These are phyloP conservation scores for Urosaurus nigricauda DNA, from an alignment of 2,797 vertebrate genomes.

Conservation along the genomic window DNA sequence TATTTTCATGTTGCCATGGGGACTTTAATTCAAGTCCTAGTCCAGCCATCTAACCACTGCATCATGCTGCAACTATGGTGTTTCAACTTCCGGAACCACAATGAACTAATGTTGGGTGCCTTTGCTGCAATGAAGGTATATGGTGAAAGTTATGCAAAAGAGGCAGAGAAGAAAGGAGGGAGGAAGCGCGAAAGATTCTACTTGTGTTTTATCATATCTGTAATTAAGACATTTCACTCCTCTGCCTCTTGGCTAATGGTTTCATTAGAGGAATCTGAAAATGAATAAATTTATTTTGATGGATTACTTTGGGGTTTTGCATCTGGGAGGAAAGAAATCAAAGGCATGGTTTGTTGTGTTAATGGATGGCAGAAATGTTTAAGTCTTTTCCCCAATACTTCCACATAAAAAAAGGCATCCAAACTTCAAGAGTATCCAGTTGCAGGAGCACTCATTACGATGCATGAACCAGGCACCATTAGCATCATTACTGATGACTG, in stretches of 20 bases:
- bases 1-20: no score
- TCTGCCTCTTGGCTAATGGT: conserved; percentile 52
- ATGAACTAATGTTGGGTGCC: no score
- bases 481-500: neutral
- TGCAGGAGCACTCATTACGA: neutral
- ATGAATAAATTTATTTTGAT: conserved; percentile 51
- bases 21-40: no score
- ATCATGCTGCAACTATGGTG: no score
- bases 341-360: neutral
- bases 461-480: neutral
- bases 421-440: neutral
- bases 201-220: conserved; percentile 20
- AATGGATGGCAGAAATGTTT: conserved; percentile 43
- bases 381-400: neutral
- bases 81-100: no score
- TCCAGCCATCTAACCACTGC: no score
- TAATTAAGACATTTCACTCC: conserved; percentile 65
- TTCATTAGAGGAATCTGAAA: conserved; percentile 62
- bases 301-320: conserved; percentile 39
- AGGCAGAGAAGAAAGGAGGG: neutral
- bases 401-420: neutral
- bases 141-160: conserved; percentile 28
- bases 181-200: neutral
- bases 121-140: neutral
- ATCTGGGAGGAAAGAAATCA: conserved; percentile 25